These are phyloP conservation scores for Campoletis raptor DNA, from an alignment of 2,888 invertebrate species.

Conservation along the genomic window DNA sequence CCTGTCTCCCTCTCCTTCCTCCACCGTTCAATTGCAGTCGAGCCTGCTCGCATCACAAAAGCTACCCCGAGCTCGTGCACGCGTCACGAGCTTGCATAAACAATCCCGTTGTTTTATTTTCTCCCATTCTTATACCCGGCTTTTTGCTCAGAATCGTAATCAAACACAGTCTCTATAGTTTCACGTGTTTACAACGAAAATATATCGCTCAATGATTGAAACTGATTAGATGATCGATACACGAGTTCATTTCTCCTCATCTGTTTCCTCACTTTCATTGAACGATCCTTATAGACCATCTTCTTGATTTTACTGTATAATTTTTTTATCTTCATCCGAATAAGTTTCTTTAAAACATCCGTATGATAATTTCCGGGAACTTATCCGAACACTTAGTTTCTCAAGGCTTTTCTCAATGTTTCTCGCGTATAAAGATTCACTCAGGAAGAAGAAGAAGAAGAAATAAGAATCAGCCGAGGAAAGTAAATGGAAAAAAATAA, in stretches of 20 bases:
- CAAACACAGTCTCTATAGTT: constrained; percentile 10
- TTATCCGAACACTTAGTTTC: constrained; percentile 15
- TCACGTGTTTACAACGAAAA: background rate
- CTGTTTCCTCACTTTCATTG: background rate
- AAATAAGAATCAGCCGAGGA: background rate
- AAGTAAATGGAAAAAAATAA: constrained; percentile 40
- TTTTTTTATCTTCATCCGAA: background rate
- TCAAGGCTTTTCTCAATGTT: constrained; percentile 27
- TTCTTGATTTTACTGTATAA: background rate
- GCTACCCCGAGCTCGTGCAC: constrained; percentile 11
- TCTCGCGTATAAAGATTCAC: constrained; percentile 54
- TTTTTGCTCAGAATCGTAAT: constrained; percentile 27
- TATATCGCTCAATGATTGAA: background rate
- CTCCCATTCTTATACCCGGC: constrained; percentile 5
- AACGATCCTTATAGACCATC: background rate
- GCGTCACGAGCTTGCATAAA: constrained; percentile 18
- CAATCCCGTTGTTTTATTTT: constrained; percentile 20
- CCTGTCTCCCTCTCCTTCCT: background rate
- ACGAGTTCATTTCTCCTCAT: no score
- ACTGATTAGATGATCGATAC: background rate
- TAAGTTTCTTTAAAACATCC: background rate
- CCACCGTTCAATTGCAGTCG: background rate
- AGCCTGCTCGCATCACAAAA: constrained; percentile 47
- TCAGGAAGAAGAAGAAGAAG: constrained; percentile 7
- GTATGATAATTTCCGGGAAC: constrained; percentile 39